Conservation (phyloP, 2,113 vertebrate species). For the Pteronura brasiliensis region DNA sequence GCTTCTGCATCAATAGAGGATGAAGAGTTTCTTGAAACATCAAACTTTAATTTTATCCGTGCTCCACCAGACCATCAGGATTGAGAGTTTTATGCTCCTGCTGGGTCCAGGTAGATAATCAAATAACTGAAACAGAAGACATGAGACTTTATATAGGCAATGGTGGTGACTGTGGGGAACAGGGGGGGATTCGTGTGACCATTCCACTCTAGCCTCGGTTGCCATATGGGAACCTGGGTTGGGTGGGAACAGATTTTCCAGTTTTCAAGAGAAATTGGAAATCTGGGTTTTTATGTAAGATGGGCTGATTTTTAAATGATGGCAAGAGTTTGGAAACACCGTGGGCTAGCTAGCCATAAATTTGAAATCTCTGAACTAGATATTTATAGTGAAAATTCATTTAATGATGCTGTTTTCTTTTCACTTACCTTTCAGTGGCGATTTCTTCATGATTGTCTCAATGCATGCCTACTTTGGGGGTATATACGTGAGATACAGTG, state of each 20-base stretch:
- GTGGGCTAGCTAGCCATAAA: not conserved
- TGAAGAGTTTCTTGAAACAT: slow-evolving; percentile 15
- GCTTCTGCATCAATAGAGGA: not conserved
- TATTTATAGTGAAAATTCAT: not conserved
- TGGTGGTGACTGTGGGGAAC: not conserved
- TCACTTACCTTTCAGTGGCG: not conserved
- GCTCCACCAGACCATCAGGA: not conserved
- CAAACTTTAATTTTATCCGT: not conserved
- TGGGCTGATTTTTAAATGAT: not conserved
- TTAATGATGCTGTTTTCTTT: not conserved
- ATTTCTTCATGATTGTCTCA: not conserved
- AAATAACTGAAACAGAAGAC: not conserved
- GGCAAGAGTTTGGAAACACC: not conserved
- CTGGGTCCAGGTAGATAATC: not conserved
- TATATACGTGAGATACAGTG: not conserved
- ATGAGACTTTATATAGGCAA: not conserved
- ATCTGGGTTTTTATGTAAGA: not conserved
- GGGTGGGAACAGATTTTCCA: not conserved
- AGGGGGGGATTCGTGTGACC: not conserved
- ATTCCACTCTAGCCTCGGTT: accelerated
- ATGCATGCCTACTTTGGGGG: not conserved
- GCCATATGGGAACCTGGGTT: not conserved
- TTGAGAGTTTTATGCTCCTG: not conserved
- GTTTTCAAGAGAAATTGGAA: slow-evolving; percentile 23
- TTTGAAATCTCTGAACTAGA: not conserved